A percentile compares a stretch with the other conserved stretches of the same genome.
Evolutionary conservation across 2,797 vertebrate species (phyloP).

Genomic region (Carcharodon carcharias): DNA sequence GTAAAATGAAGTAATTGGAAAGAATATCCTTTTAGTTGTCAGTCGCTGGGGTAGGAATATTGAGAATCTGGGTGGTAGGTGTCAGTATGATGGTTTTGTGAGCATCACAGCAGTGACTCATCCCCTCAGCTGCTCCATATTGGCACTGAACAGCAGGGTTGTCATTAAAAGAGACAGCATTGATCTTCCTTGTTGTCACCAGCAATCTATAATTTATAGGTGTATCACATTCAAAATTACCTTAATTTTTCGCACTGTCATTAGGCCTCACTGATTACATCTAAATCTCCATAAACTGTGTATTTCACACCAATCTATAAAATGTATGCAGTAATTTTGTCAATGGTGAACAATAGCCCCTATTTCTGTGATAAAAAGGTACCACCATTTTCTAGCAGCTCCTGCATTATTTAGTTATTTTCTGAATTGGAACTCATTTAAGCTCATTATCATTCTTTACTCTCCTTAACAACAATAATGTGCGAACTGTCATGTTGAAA

Average conservation of each 20-base stretch:
- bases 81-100: not conserved
- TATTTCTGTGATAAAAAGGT: not conserved
- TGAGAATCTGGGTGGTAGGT: not conserved
- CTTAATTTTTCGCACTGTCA: not conserved
- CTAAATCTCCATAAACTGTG: not conserved
- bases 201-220: not conserved
- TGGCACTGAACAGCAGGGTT: not conserved
- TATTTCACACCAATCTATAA: not conserved
- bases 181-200: not conserved
- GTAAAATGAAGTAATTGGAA: not conserved
- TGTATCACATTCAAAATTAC: not conserved
- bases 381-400: not conserved
- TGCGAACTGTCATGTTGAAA: not conserved
- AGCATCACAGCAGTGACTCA: not conserved
- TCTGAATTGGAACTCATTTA: not conserved
- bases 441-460: not conserved
- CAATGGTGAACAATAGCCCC: not conserved
- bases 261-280: not conserved
- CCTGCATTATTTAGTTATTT: not conserved
- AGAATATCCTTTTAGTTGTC: not conserved
- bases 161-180: not conserved
- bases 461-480: not conserved
- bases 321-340: not conserved
- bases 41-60: not conserved
- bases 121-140: not conserved